Evolutionary conservation across 2,797 vertebrate species (phyloP), one percentile per base, ranked within the genome.

Genomic region (Melanotaenia pygmaea): DNA sequence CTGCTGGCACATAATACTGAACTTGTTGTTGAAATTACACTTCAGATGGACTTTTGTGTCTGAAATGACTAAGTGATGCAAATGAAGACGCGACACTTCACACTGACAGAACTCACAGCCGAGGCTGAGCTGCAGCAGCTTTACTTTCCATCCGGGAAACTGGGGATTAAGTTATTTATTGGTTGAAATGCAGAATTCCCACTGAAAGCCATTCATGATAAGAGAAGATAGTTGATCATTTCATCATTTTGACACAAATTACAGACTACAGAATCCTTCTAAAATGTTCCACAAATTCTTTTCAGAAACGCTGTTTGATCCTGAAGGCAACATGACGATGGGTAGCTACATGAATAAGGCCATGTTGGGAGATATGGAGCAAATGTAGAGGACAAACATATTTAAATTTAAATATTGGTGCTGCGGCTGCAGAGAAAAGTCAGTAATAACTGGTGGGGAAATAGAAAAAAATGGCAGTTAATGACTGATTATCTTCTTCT

Each of bases 61-160:
- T 79, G 50, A 78, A 71, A 70, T 80, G 74, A 82, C 60, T 81
- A 79, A 80, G 77, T 75, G 77, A 67, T 56, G 72, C 50, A 67
- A 63, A 72, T 72, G 30, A 56, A 69, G 45, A 59, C 13, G 45
- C 54, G 61, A 34, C 37, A 18, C 40, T 43, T 43, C 40, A 43
- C 40, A 43, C 40, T 43, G 40, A 50, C 51, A 56, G 40, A 72
- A 22, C 47, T 70, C n/a, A 43, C 53, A 64, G 53, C 35, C 8
- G 45, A 64, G 43, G 26, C 43, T 13, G 56, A 16, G 40, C 40
- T 43, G 13, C 40, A 43, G 40, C 40, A 43, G 40, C 37, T 38
- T 38, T 38, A 38, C 12, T 38, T 11, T 12, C 12, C 12, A 3
- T 16, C n/a, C 5, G 54, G 22, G 45, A 47, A 30, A 0, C 24